Conservation (phyloP, 2,113 vertebrate species). For the Sinocyclocheilus anshuiensis region DNA sequence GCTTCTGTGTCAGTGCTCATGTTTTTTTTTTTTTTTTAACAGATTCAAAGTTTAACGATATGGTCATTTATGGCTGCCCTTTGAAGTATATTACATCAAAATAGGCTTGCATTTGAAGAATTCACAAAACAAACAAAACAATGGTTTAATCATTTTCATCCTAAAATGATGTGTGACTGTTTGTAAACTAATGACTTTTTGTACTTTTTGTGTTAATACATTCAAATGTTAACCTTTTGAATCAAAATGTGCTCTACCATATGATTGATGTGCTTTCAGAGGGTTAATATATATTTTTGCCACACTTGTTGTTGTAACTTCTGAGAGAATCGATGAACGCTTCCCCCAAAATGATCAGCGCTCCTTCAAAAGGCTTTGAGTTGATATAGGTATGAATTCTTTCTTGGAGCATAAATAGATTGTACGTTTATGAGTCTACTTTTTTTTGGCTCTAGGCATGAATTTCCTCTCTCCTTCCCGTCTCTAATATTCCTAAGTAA, state of each 20-base stretch:
- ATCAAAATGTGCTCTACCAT: background rate
- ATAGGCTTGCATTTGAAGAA: background rate
- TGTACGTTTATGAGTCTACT: slow-evolving; percentile 62
- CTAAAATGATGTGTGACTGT: background rate
- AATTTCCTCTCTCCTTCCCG: slow-evolving; percentile 60
- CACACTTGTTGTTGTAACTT: slow-evolving; percentile 10
- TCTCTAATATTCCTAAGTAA: slow-evolving; percentile 61
- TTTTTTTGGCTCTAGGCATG: slow-evolving; percentile 59
- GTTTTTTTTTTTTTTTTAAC: too few species aligned
- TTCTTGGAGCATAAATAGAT: slow-evolving; percentile 70
- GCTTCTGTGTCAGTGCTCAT: too few species aligned
- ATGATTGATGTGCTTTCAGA: background rate
- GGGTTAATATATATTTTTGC: background rate
- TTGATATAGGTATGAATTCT: slow-evolving; percentile 57
- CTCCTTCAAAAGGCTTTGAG: slow-evolving; percentile 4
- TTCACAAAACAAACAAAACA: too few species aligned
- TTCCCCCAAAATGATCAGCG: background rate
- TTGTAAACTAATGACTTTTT: background rate
- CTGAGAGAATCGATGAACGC: background rate
- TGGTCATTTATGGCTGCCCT: background rate
- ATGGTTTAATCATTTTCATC: background rate
- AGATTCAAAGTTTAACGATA: background rate
- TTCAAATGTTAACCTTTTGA: background rate
- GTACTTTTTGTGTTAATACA: rapidly evolving
- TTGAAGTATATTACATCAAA: background rate